Evolutionary conservation across 2,797 vertebrate species (phyloP).

Genomic region (Squalus acanthias): DNA sequence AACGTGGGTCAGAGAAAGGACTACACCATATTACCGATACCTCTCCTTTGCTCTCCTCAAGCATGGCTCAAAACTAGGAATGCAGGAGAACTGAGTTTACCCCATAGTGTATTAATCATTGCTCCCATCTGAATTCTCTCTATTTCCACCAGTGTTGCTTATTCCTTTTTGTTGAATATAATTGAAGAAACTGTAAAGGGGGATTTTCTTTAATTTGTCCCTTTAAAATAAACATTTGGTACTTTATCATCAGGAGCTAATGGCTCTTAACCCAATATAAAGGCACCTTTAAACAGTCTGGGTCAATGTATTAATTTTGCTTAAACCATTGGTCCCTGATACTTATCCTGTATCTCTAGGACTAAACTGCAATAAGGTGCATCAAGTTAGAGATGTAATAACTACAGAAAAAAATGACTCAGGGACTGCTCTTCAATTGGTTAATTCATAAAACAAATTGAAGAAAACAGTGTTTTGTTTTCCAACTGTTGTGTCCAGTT

Average conservation of each 20-base stretch:
- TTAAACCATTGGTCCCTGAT: neutral
- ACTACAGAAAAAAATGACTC: neutral
- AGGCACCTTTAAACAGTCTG: neutral
- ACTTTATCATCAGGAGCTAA: neutral
- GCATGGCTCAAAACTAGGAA: neutral
- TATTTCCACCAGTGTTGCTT: neutral
- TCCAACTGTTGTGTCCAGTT: no score
- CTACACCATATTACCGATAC: neutral
- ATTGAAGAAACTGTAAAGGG: neutral
- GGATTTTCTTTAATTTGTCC: neutral
- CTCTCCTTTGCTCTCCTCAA: neutral
- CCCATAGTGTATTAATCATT: neutral
- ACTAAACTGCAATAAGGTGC: neutral
- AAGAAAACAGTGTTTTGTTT: no score
- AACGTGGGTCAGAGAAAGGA: neutral
- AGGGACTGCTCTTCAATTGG: neutral
- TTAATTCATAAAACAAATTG: neutral
- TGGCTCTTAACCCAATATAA: neutral
- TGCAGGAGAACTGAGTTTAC: neutral
- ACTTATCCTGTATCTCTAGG: neutral
- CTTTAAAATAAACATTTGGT: neutral
- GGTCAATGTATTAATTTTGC: neutral
- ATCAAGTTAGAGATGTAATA: neutral
- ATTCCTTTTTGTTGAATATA: no score
- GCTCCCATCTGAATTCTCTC: neutral